These are phyloP conservation scores for Falco punctatus DNA, from an alignment of 2,113 vertebrate species.

Conservation along the genomic window DNA sequence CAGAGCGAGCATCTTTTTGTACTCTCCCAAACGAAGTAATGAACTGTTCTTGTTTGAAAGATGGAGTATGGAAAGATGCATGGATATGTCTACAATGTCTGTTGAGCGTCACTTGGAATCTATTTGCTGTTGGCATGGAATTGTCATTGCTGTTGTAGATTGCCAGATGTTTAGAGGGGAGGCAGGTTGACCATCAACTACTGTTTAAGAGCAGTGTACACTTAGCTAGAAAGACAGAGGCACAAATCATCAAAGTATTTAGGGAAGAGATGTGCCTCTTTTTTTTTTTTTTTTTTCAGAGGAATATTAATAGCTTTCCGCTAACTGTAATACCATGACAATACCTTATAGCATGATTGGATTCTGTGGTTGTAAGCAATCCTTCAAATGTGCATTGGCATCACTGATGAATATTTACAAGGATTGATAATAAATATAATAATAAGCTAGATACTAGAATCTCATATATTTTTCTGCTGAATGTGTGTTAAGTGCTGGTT, in stretches of 20 bases:
- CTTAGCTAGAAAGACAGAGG: neutral
- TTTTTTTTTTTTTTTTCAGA: neutral
- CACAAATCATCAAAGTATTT: neutral
- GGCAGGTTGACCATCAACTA: neutral
- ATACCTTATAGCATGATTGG: neutral
- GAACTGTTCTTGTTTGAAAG: neutral
- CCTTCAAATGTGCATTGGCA: neutral
- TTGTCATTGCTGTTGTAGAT: neutral
- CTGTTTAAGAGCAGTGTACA: neutral
- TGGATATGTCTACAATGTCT: neutral
- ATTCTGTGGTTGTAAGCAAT: conserved; percentile 7
- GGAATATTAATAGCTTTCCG: neutral
- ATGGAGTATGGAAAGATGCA: neutral
- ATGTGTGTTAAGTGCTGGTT: neutral
- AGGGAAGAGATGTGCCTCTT: neutral
- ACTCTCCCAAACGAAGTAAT: neutral
- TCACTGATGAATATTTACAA: neutral
- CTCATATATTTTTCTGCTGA: neutral
- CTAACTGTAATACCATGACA: neutral
- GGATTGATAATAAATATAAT: neutral
- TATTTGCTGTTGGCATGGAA: neutral
- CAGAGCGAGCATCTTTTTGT: neutral
- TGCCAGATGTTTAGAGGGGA: neutral
- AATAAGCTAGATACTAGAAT: neutral
- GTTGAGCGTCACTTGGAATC: neutral